Base-by-base conservation (phyloP, 2,113 vertebrate species). In the Mobula hypostoma region DNA sequence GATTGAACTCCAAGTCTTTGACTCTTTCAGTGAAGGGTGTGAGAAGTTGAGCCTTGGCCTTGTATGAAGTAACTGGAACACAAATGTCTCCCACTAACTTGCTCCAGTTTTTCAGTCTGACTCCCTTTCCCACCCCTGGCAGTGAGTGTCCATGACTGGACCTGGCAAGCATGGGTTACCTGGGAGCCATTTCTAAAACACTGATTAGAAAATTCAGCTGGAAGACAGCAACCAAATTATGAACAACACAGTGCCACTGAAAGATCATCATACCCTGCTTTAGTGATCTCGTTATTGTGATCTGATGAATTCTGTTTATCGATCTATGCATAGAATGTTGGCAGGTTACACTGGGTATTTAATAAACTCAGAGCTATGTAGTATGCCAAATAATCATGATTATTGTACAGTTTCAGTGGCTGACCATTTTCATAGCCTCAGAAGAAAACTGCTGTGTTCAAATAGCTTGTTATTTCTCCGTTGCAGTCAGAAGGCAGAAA, bases 401-500 rank as follows among this genome's bases (percentile, higher is more conserved):
- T 90, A 32, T 88, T 88, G 61, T 7, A 66, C 11, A 5, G 63
- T 66, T 88, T 66, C 3, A 48, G 36, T 27, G 9, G 48, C 56
- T 70, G 68, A 29, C 56, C 83, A 87, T 70, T 70, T 70, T 70
- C 68, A 6, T 88, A 61, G 61, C 61, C 61, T 36, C 85, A 90
- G 15, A 58, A 90, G n/a, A 32, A 7, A 61, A 66, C 66, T 14
- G 32, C 61, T 63, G 27, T 87, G 83, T 1, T n/a, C 61, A 61
- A 90, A 66, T 1, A 12, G 5, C 61, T 32, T 79, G 36, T 36
- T n/a, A 68, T 29, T 95, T 94, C 94, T 74, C 95, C 94, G 96
- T 96, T 94, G 94, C 95, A 99, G 98, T 97, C 96, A 94, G 96
- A 97, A 94, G 97, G 97, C 48, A 98, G 97, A 96, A 95, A 95